These are phyloP conservation scores for Notodonta ziczac DNA, from an alignment of 2,888 invertebrate genomes.

Conservation along the genomic window DNA sequence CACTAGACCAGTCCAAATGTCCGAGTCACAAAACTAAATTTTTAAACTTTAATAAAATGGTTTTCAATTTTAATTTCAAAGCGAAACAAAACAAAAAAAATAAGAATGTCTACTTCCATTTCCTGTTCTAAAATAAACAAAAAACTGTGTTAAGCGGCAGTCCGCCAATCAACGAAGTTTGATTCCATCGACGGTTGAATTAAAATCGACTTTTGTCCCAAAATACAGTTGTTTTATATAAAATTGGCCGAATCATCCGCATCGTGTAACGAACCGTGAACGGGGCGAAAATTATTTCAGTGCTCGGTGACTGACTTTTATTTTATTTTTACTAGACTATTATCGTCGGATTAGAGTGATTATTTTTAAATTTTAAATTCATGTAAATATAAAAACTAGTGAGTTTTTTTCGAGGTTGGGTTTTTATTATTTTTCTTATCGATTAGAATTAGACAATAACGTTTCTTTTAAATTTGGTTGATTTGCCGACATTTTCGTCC, in stretches of 20 bases:
- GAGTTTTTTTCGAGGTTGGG: too few relatives aligned
- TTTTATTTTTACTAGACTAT: slow-evolving; percentile 11
- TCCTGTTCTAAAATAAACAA: neutral
- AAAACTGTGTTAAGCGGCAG: neutral
- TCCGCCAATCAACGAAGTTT: slow-evolving; percentile 1
- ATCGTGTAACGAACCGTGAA: slow-evolving; percentile 29
- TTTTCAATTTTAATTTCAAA: too few relatives aligned
- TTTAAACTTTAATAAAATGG: too few relatives aligned
- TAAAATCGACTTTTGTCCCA: slow-evolving; percentile 1
- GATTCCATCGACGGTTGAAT: slow-evolving; percentile 1
- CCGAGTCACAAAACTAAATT: too few relatives aligned
- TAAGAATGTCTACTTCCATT: neutral
- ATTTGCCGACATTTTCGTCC: too few relatives aligned
- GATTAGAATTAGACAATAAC: too few relatives aligned
- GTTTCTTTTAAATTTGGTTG: too few relatives aligned
- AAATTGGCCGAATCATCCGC: slow-evolving; percentile 23
- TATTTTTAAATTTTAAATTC: neutral
- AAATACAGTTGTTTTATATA: slow-evolving; percentile 25
- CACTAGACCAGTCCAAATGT: too few relatives aligned
- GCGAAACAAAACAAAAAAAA: neutral
- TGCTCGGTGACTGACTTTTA: slow-evolving; percentile 19
- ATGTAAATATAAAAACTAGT: too few relatives aligned
- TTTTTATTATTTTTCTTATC: too few relatives aligned
- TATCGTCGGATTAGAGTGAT: neutral
- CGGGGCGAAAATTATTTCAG: slow-evolving; percentile 23